Conservation (phyloP, 2,888 invertebrate species). For the Cheilosia urbana region DNA sequence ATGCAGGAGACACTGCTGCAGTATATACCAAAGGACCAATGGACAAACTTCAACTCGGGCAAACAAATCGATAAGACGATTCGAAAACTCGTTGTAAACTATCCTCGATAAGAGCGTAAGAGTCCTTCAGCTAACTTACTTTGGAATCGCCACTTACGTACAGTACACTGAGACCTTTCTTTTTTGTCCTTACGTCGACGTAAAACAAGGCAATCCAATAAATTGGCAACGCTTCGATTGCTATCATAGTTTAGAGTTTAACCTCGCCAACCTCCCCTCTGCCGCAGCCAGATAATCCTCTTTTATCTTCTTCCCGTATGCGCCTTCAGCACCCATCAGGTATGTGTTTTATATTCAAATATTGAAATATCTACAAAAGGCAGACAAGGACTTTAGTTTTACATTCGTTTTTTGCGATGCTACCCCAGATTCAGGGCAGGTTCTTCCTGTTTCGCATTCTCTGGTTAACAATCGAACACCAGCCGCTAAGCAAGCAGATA, state of each 20-base stretch:
- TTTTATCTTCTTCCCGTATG: constrained; percentile 20
- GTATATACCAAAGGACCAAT: not conserved
- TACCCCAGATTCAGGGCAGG: constrained; percentile 3
- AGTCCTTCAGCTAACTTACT: constrained; percentile 61
- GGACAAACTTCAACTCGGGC: constrained; percentile 56
- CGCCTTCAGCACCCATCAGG: constrained; percentile 39
- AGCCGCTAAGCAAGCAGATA: constrained; percentile 27
- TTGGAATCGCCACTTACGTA: constrained; percentile 15
- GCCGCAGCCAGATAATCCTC: constrained; percentile 15
- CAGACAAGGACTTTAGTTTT: constrained; percentile 52
- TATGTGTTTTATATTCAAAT: constrained; percentile 71
- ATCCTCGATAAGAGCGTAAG: constrained; percentile 44
- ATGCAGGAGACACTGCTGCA: constrained; percentile 5
- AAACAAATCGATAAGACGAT: constrained; percentile 58
- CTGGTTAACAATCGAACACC: constrained; percentile 27
- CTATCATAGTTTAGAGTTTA: constrained; percentile 51
- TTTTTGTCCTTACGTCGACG: constrained; percentile 5
- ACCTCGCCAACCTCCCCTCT: not conserved
- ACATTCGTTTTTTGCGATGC: constrained; percentile 2
- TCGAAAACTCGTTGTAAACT: constrained; percentile 59
- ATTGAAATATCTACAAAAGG: constrained; percentile 61
- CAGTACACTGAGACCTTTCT: not conserved
- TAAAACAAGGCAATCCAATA: constrained; percentile 61
- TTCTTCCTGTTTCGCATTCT: not conserved
- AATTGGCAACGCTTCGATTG: constrained; percentile 71